Evolutionary conservation across 2,888 invertebrate genomes (phyloP), one percentile per base, ranked within the genome.

Genomic region (Heteromurus nitidus): DNA sequence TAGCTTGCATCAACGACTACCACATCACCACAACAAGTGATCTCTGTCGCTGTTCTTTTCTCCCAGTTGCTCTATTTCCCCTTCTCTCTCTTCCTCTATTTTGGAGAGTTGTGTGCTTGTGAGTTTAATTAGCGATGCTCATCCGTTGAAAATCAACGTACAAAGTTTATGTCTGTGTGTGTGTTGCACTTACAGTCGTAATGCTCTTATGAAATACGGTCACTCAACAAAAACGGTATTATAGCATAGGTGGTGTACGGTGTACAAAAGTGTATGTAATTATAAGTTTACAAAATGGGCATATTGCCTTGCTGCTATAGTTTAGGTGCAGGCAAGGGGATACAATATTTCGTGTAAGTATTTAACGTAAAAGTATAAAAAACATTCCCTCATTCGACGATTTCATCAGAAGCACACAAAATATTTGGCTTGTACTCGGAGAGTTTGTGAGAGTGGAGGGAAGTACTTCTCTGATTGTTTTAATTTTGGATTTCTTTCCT

Each of bases 81-180:
- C 18, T 22, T 53, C 18, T 30, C 31, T 60, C 47, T 76, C 60
- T 24, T 53, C 60, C 22, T 36, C 31, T 60, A 31, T 47, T 62
- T 62, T 44, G 31, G 31, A 36, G 26, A n/a, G 22, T 64, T 73
- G 18, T 24, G 26, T 16, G 16, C 24, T 26, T 44, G 44, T 47
- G 36, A 60, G 47, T 76, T 76, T 76, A 76, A 76, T 76, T 76
- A 50, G 69, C 69, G 76, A 58, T 36, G 31, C 53, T 22, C 53
- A 53, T 20, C 30, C 55, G 31, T 55, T 53, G 31, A 20, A 36
- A 64, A 36, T 47, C 47, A 47, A 47, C 7, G 16, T n/a, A 16
- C 11, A 22, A 22, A 53, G 22, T 16, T 7, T 53, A 5, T 53
- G 18, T 22, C 16, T 60, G 31, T n/a, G 30, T 16, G 30, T n/a